Evolutionary conservation across 2,113 vertebrate genomes (phyloP), one percentile per base, ranked within the genome.

Genomic region (Tachysurus fulvidraco): DNA sequence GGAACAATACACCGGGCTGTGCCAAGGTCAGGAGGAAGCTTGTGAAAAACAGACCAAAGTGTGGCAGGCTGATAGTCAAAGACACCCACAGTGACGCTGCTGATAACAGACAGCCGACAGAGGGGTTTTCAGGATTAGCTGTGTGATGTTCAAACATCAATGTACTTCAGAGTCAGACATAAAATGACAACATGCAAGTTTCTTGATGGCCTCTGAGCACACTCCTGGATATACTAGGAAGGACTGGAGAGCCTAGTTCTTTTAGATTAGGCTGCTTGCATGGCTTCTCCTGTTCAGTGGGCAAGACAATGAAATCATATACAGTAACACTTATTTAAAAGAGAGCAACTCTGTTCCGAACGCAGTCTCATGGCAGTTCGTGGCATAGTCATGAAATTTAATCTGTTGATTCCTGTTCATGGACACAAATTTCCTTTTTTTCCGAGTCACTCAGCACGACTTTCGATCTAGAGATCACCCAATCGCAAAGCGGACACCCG

Each of bases 11-110:
- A 92, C 93, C 88, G 91, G 92, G 91, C 93, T 89, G 92, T 92
- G 92, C 92, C 94, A 96, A 95, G 95, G 94, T 95, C 93, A 93
- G 92, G 94, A 93, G 91, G 91, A 88, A 88, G 91, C 91, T 93
- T 92, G 92, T 94, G 93, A 94, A 95, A 93, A 93, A 92, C 89
- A 87, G 86, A 21, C 55, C 85, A 65, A 44, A 81, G 83, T 84
- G 84, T 79, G 46, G 41, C 41, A 80, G 86, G n/a, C 16, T 77
- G 80, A 60, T 83, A 50, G 77, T 91, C 67, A 2, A 81, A 87
- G 86, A 77, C 67, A 89, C 86, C 60, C 28, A 82, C 82, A 82
- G 91, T 78, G 36, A 87, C 57, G 28, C 85, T 62, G 69, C 83
- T 86, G 85, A 91, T 91, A 81, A 92, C 23, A 85, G n/a, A 62